Conservation (phyloP, 2,888 invertebrate species). For the Eucera pruinosa region DNA sequence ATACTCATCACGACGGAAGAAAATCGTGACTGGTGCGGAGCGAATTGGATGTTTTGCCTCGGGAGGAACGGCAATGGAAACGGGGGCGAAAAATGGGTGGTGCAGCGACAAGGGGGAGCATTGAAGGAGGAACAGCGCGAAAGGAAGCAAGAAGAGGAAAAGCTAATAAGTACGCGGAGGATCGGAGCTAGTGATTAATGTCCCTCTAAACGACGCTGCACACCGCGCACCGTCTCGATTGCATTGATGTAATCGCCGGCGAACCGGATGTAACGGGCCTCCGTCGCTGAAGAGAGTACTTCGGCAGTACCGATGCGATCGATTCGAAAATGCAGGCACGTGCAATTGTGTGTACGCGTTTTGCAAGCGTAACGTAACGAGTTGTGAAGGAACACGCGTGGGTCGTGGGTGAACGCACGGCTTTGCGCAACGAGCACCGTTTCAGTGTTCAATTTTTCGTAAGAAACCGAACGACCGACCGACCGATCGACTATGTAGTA, state of each 20-base stretch:
- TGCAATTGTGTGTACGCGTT: slow-evolving; percentile 62
- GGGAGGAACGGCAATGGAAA: neutral
- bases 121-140: neutral
- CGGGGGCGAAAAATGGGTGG: slow-evolving; percentile 15
- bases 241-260: slow-evolving; percentile 45
- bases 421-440: slow-evolving; percentile 46
- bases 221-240: slow-evolving; percentile 30
- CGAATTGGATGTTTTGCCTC: slow-evolving; percentile 3
- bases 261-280: slow-evolving; percentile 62
- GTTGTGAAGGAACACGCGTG: slow-evolving; percentile 39
- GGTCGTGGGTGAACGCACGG: slow-evolving; percentile 57
- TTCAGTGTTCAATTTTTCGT: slow-evolving; percentile 8
- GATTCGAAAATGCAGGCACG: slow-evolving; percentile 61
- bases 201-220: slow-evolving; percentile 30
- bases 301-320: slow-evolving; percentile 45
- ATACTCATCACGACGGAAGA: neutral
- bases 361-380: slow-evolving; percentile 59
- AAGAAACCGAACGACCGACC: neutral
- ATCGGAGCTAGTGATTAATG: slow-evolving; percentile 16
- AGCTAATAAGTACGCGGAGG: slow-evolving; percentile 21
- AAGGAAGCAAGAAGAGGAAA: slow-evolving; percentile 1
- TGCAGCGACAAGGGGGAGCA: slow-evolving; percentile 3
- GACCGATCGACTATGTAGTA: neutral
- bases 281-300: slow-evolving; percentile 5
- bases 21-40: neutral